These are phyloP conservation scores for Mobula hypostoma DNA, from an alignment of 2,113 vertebrate genomes.

Conservation along the genomic window DNA sequence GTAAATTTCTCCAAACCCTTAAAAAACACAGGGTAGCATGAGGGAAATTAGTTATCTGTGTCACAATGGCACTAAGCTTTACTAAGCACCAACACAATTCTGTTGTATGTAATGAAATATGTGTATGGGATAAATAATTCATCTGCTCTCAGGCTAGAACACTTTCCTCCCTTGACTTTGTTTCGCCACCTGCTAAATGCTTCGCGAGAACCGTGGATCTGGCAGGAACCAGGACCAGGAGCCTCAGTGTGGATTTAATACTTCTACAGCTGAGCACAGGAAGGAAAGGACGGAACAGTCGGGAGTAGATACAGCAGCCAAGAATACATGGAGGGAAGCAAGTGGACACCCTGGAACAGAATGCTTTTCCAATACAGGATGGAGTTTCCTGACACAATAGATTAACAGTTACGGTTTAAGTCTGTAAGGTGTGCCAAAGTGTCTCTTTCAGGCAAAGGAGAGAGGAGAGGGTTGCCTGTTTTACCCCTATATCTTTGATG, in stretches of 20 bases:
- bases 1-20: background rate
- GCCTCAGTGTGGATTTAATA: background rate
- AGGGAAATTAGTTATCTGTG: background rate
- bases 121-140: background rate
- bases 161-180: no score
- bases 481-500: background rate
- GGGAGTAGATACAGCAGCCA: background rate
- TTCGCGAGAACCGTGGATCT: no score
- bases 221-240: background rate
- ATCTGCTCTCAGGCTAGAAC: background rate
- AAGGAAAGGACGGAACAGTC: background rate
- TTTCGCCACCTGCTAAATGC: background rate
- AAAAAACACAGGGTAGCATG: background rate
- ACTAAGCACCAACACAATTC: background rate
- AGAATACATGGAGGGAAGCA: background rate
- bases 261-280: background rate
- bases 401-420: background rate
- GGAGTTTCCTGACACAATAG: background rate
- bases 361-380: background rate
- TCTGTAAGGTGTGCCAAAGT: background rate
- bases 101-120: background rate
- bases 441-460: background rate
- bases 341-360: background rate
- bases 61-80: no score
- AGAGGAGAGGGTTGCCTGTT: background rate